phyloP scores from a whole-genome alignment of 2,113 vertebrate genomes.

The Phylloscopus trochilus region DNA sequence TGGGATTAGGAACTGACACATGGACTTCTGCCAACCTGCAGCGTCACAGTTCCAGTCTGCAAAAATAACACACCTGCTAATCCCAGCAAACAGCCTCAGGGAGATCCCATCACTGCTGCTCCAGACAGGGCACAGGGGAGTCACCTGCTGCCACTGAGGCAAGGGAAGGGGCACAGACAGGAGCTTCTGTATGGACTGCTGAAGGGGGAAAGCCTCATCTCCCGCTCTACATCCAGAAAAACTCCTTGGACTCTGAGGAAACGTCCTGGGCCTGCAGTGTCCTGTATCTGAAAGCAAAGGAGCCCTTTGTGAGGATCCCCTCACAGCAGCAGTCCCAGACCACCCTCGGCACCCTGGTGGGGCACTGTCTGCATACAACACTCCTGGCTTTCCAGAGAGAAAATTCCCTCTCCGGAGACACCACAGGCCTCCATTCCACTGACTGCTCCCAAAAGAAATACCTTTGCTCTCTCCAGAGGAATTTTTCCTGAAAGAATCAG shows the following conservation, averaged over 20 bases:
- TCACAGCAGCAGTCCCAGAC: accelerated
- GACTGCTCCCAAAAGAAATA: neutral
- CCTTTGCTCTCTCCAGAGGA: neutral
- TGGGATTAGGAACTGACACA: neutral
- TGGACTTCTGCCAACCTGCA: neutral
- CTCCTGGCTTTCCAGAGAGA: neutral
- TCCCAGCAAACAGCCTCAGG: neutral
- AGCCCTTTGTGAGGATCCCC: neutral
- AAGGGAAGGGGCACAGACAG: neutral
- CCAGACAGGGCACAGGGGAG: neutral
- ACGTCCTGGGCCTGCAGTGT: accelerated
- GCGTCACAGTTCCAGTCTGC: neutral
- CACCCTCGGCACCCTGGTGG: neutral
- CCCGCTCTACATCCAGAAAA: neutral
- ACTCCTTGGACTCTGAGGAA: neutral
- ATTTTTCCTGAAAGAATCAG: neutral
- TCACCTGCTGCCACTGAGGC: neutral
- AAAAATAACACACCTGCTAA: conserved; percentile 33
- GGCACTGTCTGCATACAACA: neutral
- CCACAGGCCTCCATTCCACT: neutral
- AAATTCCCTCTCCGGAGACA: neutral
- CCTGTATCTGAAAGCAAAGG: neutral
- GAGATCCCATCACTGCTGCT: neutral
- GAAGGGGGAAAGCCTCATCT: neutral
- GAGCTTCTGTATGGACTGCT: neutral